Evolutionary conservation across 2,113 vertebrate genomes (phyloP), one percentile per base, ranked within the genome.

Genomic region (Syngnathus typhle): DNA sequence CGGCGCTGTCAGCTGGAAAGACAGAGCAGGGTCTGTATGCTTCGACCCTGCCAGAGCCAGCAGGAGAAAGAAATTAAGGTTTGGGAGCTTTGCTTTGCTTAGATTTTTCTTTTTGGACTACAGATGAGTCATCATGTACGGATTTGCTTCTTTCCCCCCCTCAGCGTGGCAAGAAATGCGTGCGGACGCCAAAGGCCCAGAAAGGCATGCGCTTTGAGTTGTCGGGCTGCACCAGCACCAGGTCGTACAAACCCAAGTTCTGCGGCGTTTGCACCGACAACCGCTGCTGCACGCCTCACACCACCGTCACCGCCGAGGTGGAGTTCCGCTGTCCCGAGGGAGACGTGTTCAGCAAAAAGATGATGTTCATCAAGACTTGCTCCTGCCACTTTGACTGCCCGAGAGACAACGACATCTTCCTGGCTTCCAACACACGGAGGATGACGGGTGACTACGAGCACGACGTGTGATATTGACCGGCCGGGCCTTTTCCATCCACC

Each of bases 331-430:
- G 92, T 69, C 92, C 92, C 0, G 90, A 93, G 60, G 91, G 93
- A 0, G 91, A 92, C 32, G 68, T 71, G 41, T 91, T 93, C 82
- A 81, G 61, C 18, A 80, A 81, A 58, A 91, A 90, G 79, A 91
- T 94, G 88, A 93, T 94, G 92, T 87, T 93, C 67, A 91, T 93
- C 81, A 90, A 85, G 79, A 83, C 76, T 55, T 93, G 91, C 75
- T 87, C 89, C 76, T 94, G 92, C 78, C 93, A 92, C 76, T 61
- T 82, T 0, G 81, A 92, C 79, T 93, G 91, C 18, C 91, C 92
- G 1, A 77, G 67, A 0, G 89, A 91, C 65, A 93, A 93, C 0
- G 87, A 92, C 78, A 90, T 94, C 79, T 93, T 93, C 82, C 73
- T 91, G 70, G 84, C 89, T 4, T 87, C 80, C 0, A 75, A 90